phyloP scores from a whole-genome alignment of 1,140 invertebrate genomes.

The Drosophila nigromelanica region DNA sequence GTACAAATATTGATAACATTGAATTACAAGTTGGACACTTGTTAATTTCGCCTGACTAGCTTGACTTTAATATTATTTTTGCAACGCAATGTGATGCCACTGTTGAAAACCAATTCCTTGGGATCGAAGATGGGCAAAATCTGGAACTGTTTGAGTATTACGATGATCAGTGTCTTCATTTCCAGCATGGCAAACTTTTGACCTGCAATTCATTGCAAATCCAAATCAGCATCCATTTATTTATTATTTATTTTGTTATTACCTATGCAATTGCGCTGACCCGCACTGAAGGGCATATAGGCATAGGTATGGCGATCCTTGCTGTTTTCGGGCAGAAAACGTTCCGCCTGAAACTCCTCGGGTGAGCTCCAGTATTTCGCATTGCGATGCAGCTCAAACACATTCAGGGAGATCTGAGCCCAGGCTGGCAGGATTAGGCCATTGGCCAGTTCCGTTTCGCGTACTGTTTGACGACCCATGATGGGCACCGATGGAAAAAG shows the following conservation, averaged over 20 bases:
- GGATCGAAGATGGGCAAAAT: constrained; percentile 77
- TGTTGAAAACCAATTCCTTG: constrained; percentile 58
- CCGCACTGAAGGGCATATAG: constrained; percentile 86
- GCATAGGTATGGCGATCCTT: constrained; percentile 83
- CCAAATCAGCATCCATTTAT: too few relatives aligned
- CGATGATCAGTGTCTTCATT: constrained; percentile 84
- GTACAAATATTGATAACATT: too few relatives aligned
- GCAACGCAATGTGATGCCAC: constrained; percentile 64
- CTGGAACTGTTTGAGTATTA: constrained; percentile 79
- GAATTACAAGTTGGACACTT: background rate
- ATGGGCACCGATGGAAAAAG: constrained; percentile 89
- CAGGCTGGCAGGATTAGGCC: constrained; percentile 84
- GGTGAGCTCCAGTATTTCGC: constrained; percentile 88
- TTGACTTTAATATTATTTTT: constrained; percentile 63
- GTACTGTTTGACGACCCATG: constrained; percentile 85
- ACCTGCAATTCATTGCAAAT: constrained; percentile 43
- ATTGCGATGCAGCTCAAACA: constrained; percentile 86
- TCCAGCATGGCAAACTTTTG: constrained; percentile 85
- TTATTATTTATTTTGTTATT: too few relatives aligned
- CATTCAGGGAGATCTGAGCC: constrained; percentile 83
- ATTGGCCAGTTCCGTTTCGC: constrained; percentile 84
- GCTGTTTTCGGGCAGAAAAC: constrained; percentile 88
- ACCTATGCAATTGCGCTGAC: constrained; percentile 78
- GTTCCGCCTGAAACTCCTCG: constrained; percentile 89
- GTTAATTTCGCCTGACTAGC: constrained; percentile 44